Base-by-base conservation (phyloP, 2,888 invertebrate genomes). In the Drosophila infuscata region DNA sequence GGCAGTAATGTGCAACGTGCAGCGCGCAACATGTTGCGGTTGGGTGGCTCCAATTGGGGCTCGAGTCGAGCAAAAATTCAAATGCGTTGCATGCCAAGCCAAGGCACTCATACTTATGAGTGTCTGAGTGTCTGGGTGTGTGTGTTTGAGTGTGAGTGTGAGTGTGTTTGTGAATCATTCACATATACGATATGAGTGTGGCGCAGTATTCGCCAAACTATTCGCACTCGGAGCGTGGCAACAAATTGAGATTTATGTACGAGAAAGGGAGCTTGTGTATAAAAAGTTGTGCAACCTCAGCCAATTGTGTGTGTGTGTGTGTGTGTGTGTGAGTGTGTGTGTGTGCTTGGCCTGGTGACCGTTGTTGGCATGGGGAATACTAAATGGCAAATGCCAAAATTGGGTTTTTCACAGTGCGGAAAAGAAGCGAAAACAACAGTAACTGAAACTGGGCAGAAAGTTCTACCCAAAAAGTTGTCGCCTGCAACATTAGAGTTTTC, bases 171-270 rank as follows among this genome's bases (percentile, higher is more conserved):
- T 74, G 78, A 77, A n/a, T 77, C 74, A 78, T 70, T 46, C 59
- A 63, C 30, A 46, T 46, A 36, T n/a, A 41, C 36, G 25, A 38
- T 52, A 36, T 32, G 72, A 41, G 61, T 64, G 54, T 77, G 64
- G 54, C 58, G 70, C 71, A 54, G 75, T 59, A 75, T 68, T 63
- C 68, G 53, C 65, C 73, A 82, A 84, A 88, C 88, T 85, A 88
- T 84, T 85, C 88, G 82, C 85, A 88, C 83, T 81, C 71, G 58
- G 63, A 74, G 83, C 83, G 83, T 83, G 80, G 86, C 88, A 82
- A 82, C 85, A 85, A 85, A 85, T 85, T 85, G 87, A 85, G 85
- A 85, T 85, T 85, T 85, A 85, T 85, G 79, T 86, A 88, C 81
- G 71, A 88, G 71, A 78, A 32, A 80, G 83, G 74, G 51, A 20